phyloP scores from a whole-genome alignment of 92 coral and sea anemone genomes.

The Zoanthus sansibaricus region DNA sequence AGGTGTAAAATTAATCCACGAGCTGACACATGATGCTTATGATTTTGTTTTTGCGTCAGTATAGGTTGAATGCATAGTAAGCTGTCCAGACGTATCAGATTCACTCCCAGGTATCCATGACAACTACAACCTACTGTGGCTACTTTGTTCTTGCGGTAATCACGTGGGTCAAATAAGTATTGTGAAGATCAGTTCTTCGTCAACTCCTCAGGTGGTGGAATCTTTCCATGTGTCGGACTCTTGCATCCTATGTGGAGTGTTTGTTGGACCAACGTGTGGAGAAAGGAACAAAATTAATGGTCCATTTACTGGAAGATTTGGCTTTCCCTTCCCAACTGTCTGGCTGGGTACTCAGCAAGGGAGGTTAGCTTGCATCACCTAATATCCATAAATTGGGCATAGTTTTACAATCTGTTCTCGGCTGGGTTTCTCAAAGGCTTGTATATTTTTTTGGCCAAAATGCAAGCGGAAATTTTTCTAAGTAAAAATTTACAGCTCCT shows the following conservation, averaged over 20 bases:
- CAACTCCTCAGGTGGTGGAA: constrained; percentile 91
- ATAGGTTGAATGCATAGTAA: constrained; percentile 83
- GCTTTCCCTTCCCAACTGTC: constrained; percentile 97
- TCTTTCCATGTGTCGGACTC: constrained; percentile 95
- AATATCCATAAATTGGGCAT: no score
- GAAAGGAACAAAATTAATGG: constrained; percentile 79
- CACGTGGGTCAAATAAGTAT: constrained; percentile 87
- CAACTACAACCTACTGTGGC: constrained; percentile 84
- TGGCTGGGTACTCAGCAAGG: constrained; percentile 99
- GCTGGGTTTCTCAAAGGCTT: no score
- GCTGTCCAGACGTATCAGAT: constrained; percentile 81
- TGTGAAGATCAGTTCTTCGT: constrained; percentile 71
- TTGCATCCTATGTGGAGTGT: constrained; percentile 83
- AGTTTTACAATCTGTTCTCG: no score
- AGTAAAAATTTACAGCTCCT: no score
- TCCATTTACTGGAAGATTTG: constrained; percentile 82
- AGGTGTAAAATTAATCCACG: no score
- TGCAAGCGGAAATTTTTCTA: no score
- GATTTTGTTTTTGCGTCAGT: background rate
- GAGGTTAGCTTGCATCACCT: constrained; percentile 58
- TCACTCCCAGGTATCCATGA: constrained; percentile 89
- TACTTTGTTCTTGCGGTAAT: constrained; percentile 90
- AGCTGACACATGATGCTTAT: no score
- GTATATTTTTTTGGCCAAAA: no score
- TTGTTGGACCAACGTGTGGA: constrained; percentile 80